phyloP scores from a whole-genome alignment of 2,888 invertebrate species.

The Galerucella nymphaeae region DNA sequence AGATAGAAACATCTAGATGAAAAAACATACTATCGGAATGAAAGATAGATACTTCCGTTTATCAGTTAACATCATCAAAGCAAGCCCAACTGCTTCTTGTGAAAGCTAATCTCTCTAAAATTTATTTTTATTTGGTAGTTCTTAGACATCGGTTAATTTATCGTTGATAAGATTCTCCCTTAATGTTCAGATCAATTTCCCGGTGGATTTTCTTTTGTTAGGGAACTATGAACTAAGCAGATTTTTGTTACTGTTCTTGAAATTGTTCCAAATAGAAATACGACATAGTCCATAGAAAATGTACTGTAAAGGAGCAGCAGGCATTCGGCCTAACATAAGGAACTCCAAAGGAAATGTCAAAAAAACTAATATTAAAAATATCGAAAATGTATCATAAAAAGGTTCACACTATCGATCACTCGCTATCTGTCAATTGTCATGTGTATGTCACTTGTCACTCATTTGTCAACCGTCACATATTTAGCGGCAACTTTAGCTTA shows the following conservation, averaged over 20 bases:
- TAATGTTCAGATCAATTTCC: slow-evolving; percentile 34
- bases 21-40: slow-evolving; percentile 1
- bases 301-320: no score
- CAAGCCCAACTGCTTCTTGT: slow-evolving; percentile 18
- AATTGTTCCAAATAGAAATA: no score
- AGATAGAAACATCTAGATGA: not conserved
- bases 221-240: slow-evolving; percentile 20
- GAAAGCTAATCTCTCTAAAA: slow-evolving; percentile 34
- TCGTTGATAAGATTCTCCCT: slow-evolving; percentile 35
- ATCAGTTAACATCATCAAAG: slow-evolving; percentile 29
- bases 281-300: no score
- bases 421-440: no score
- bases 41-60: slow-evolving; percentile 30
- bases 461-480: no score
- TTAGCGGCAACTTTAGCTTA: no score
- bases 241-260: slow-evolving; percentile 9
- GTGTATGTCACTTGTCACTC: no score
- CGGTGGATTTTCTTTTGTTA: slow-evolving; percentile 20
- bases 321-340: no score
- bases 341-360: no score
- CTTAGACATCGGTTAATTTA: slow-evolving; percentile 30
- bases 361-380: no score
- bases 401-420: no score
- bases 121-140: slow-evolving; percentile 37
- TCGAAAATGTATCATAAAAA: no score